phyloP scores from a whole-genome alignment of 1,140 invertebrate genomes.

The Nylanderia fulva region DNA sequence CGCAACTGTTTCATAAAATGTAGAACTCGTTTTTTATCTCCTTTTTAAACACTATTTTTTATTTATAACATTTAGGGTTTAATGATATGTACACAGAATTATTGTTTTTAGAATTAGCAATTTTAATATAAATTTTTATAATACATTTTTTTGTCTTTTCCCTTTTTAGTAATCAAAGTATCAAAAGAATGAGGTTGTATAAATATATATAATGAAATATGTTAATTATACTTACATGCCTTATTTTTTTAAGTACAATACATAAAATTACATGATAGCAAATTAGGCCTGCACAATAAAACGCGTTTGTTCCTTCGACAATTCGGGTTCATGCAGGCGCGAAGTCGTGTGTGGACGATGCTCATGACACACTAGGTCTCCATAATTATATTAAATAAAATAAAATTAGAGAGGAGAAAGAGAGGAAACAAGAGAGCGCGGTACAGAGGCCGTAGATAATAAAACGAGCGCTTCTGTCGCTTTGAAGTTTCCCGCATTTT shows the following conservation, averaged over 20 bases:
- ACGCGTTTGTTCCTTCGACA: constrained; percentile 15
- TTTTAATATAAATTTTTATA: too few species aligned
- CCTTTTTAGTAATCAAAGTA: neutral
- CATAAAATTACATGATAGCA: constrained; percentile 35
- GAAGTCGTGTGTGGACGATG: neutral
- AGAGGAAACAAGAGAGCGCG: too few species aligned
- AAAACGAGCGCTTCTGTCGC: constrained; percentile 36
- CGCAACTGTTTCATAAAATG: too few species aligned
- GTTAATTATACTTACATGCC: neutral
- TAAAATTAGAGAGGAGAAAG: constrained; percentile 29
- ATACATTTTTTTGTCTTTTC: too few species aligned
- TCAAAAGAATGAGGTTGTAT: neutral
- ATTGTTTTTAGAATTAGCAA: too few species aligned
- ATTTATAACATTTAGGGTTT: too few species aligned
- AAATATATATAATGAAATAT: too few species aligned
- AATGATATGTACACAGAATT: too few species aligned
- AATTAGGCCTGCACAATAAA: constrained; percentile 46
- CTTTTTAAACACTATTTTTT: too few species aligned
- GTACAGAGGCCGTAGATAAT: constrained; percentile 44
- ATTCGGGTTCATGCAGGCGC: neutral
- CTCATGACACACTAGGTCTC: constrained; percentile 22
- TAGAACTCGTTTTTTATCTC: too few species aligned
- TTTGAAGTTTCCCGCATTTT: constrained; percentile 63
- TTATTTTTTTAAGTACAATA: constrained; percentile 11
- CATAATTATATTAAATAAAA: constrained; percentile 65